Conservation (phyloP, 2,113 vertebrate species). For the Dendrocopos noguchii region DNA sequence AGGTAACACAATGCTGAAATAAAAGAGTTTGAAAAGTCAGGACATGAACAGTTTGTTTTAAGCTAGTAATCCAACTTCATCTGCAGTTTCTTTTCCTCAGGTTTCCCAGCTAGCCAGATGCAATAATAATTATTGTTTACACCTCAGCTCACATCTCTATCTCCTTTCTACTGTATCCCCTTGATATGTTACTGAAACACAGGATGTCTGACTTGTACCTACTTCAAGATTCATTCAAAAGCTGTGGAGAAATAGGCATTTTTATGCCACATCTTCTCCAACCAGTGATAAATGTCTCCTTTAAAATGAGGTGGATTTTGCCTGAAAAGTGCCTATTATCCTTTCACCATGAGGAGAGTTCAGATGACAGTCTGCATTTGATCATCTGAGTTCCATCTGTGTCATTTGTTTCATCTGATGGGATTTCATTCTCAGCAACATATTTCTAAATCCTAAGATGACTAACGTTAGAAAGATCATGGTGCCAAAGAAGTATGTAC, state of each 20-base stretch:
- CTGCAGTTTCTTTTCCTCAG: not conserved
- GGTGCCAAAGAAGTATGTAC: not conserved
- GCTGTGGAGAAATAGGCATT: not conserved
- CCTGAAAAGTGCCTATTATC: not conserved
- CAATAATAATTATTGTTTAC: not conserved
- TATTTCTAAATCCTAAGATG: not conserved
- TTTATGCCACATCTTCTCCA: not conserved
- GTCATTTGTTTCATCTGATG: not conserved
- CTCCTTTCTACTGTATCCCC: not conserved
- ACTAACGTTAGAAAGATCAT: not conserved
- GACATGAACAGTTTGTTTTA: not conserved
- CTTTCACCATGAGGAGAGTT: not conserved
- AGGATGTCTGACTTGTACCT: not conserved
- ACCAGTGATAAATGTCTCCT: not conserved
- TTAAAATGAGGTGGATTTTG: not conserved
- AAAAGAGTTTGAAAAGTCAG: not conserved
- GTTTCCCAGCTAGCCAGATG: not conserved
- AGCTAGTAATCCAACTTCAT: not conserved
- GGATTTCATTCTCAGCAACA: not conserved
- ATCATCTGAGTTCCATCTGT: not conserved
- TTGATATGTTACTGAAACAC: not conserved
- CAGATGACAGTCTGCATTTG: not conserved
- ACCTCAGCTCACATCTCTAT: not conserved
- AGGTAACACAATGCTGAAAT: not conserved
- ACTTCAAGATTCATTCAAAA: not conserved